phyloP scores from a whole-genome alignment of 2,797 vertebrate species.

The Erithacus rubecula region DNA sequence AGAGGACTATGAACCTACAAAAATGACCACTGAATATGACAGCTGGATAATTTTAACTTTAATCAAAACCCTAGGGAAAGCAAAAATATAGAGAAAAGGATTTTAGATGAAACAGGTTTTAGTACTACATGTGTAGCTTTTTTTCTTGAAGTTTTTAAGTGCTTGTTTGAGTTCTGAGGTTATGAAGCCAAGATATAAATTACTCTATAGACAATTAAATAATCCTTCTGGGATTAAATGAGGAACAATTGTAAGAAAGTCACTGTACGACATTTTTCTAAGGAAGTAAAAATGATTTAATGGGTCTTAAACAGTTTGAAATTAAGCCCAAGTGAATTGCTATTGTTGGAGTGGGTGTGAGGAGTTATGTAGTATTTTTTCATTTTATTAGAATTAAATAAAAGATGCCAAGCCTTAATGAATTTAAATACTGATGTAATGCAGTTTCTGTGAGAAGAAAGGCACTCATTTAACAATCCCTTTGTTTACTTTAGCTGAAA shows the following conservation, averaged over 20 bases:
- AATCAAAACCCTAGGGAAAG: constrained; percentile 32
- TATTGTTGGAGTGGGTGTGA: neutral
- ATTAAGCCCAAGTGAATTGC: constrained; percentile 20
- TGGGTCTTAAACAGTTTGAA: neutral
- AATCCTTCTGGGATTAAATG: constrained; percentile 12
- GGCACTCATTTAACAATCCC: neutral
- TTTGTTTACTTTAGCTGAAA: neutral
- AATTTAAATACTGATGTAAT: constrained; percentile 7
- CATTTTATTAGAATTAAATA: constrained; percentile 25
- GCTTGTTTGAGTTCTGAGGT: neutral
- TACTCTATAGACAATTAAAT: constrained; percentile 16
- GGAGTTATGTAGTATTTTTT: neutral
- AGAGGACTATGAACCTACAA: neutral
- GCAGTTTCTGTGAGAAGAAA: neutral
- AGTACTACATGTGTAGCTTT: neutral
- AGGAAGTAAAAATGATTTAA: constrained; percentile 22
- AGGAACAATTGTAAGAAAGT: constrained; percentile 1
- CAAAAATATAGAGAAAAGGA: neutral
- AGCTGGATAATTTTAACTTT: constrained; percentile 48
- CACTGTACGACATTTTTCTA: neutral
- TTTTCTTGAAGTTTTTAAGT: constrained; percentile 34
- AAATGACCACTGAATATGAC: neutral
- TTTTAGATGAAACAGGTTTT: neutral
- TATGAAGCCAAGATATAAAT: neutral
- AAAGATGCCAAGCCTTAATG: neutral